Evolutionary conservation across 2,113 vertebrate genomes (phyloP).

Genomic region (Eurypyga helias): DNA sequence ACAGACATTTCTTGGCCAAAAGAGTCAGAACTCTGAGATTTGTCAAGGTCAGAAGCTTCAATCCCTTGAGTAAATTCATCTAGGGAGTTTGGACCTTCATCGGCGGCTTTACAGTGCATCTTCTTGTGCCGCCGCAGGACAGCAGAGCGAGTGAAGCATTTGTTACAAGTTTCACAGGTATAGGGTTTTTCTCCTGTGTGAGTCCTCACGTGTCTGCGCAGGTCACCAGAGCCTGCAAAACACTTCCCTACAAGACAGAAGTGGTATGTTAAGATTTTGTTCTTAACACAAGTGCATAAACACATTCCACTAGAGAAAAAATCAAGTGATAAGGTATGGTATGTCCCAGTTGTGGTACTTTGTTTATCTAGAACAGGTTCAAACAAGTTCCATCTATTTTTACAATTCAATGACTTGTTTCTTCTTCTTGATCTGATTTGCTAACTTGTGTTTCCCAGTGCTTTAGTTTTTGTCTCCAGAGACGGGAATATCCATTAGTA

Average conservation of each 20-base stretch:
- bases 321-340: background rate
- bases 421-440: background rate
- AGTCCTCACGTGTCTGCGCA: slow-evolving; percentile 90
- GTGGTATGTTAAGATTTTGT: background rate
- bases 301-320: background rate
- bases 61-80: slow-evolving; percentile 17
- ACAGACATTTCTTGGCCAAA: slow-evolving; percentile 71
- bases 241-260: slow-evolving; percentile 82
- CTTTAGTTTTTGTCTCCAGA: background rate
- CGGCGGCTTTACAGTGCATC: slow-evolving; percentile 79
- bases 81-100: background rate
- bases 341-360: background rate
- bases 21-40: slow-evolving; percentile 68
- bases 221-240: slow-evolving; percentile 92
- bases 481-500: background rate
- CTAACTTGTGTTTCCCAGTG: background rate
- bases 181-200: slow-evolving; percentile 97
- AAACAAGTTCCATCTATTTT: background rate
- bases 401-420: background rate
- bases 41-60: slow-evolving; percentile 62
- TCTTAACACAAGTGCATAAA: background rate
- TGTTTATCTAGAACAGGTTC: background rate
- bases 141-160: slow-evolving; percentile 92
- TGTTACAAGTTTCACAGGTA: slow-evolving; percentile 86
- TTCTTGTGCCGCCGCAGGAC: slow-evolving; percentile 88